Evolutionary conservation across 2,797 vertebrate genomes (phyloP).

Genomic region (Arnoldichthys spilopterus): DNA sequence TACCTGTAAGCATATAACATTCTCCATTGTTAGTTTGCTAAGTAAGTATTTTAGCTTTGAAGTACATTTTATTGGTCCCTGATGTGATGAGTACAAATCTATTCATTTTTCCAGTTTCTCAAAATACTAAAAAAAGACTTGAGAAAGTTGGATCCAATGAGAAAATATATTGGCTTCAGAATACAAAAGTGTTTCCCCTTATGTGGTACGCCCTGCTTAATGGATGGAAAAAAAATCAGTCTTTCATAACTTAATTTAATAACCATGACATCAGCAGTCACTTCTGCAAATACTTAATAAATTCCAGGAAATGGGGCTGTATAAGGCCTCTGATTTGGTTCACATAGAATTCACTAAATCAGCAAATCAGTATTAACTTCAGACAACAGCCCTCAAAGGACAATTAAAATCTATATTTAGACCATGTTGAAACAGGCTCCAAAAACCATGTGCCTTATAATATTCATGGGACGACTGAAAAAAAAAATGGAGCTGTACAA

Average conservation of each 20-base stretch:
- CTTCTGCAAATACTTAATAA: constrained; percentile 70
- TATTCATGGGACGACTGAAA: no score
- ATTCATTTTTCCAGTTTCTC: background rate
- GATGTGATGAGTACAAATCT: background rate
- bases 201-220: constrained; percentile 15
- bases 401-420: constrained; percentile 19
- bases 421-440: background rate
- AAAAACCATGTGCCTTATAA: background rate
- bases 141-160: constrained; percentile 16
- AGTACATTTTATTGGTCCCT: background rate
- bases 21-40: background rate
- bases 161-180: constrained; percentile 9
- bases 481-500: no score
- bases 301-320: constrained; percentile 68
- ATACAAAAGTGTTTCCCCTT: constrained; percentile 32
- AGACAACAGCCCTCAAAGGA: constrained; percentile 25
- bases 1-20: background rate
- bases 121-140: constrained; percentile 15
- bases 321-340: constrained; percentile 61
- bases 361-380: constrained; percentile 55
- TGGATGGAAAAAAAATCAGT: constrained; percentile 23
- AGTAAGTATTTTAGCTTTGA: background rate
- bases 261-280: constrained; percentile 57
- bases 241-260: constrained; percentile 52
- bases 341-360: constrained; percentile 64